These are phyloP conservation scores for Petrosia ficiformis DNA, from an alignment of 37 sponge, comb jelly and placozoan genomes.

Conservation along the genomic window DNA sequence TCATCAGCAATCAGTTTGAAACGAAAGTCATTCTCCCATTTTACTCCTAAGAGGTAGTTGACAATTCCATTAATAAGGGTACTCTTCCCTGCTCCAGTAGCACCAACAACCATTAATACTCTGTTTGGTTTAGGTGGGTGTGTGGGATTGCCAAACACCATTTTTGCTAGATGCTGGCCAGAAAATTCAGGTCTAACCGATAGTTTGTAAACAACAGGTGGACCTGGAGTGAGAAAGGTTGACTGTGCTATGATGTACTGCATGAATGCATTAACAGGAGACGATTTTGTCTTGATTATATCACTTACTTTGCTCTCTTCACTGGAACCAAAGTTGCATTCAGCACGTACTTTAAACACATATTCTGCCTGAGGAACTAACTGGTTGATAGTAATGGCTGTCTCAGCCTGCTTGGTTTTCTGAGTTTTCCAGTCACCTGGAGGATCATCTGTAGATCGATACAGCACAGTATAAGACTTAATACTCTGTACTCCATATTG, in stretches of 20 bases:
- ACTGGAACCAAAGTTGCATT: background rate
- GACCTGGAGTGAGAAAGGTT: background rate
- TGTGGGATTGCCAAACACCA: background rate
- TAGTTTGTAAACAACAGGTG: background rate
- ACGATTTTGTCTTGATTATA: background rate
- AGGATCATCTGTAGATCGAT: background rate
- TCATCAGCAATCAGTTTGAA: slow-evolving; percentile 38
- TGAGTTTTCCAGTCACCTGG: background rate
- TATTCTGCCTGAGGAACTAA: slow-evolving; percentile 2
- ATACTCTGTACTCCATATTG: background rate
- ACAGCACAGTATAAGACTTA: background rate
- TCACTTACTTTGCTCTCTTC: slow-evolving; percentile 1
- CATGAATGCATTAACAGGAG: background rate
- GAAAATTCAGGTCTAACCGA: background rate
- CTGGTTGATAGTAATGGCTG: background rate
- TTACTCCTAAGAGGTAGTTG: slow-evolving; percentile 48
- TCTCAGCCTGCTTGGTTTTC: background rate
- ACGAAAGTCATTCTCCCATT: slow-evolving; percentile 60
- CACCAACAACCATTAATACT: slow-evolving; percentile 60
- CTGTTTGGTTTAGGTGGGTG: slow-evolving; percentile 13
- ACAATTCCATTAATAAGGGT: slow-evolving; percentile 57
- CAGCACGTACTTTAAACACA: slow-evolving; percentile 14
- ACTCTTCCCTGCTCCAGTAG: slow-evolving; percentile 58
- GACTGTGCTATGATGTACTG: background rate
- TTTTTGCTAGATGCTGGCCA: background rate